Evolutionary conservation across 2,797 vertebrate genomes (phyloP).

Genomic region (Sciaenops ocellatus): DNA sequence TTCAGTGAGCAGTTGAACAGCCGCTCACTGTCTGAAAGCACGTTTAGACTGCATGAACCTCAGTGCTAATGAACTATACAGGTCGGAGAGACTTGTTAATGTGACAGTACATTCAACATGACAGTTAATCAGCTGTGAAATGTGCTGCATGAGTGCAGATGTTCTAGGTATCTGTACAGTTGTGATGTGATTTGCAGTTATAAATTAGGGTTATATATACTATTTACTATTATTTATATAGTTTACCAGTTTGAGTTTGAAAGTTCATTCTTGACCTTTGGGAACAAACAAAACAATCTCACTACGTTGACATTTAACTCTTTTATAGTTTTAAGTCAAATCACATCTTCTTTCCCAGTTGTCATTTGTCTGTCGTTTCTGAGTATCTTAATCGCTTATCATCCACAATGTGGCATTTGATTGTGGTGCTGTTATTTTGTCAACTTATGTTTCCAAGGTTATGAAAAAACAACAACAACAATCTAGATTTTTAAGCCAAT

Average conservation of each 20-base stretch:
- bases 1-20: background rate
- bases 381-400: background rate
- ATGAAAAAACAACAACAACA: background rate
- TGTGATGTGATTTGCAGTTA: constrained; percentile 2
- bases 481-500: background rate
- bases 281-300: background rate
- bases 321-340: background rate
- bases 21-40: background rate
- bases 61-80: constrained; percentile 7
- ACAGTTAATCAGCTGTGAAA: constrained; percentile 43
- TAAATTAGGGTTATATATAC: background rate
- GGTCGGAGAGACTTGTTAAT: background rate
- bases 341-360: background rate
- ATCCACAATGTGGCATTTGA: background rate
- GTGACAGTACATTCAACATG: constrained; percentile 13
- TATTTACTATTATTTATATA: background rate
- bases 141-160: constrained; percentile 17
- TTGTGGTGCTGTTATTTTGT: background rate
- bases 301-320: background rate
- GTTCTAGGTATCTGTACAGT: background rate
- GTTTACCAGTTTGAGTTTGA: background rate
- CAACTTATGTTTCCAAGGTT: background rate
- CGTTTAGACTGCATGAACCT: background rate
- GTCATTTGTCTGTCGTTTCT: background rate
- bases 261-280: background rate